Percentiles rank a stretch among this genome's conserved stretches.
Evolutionary conservation across 2,888 invertebrate species (phyloP).

Genomic region (Meiosimyza decipiens): DNA sequence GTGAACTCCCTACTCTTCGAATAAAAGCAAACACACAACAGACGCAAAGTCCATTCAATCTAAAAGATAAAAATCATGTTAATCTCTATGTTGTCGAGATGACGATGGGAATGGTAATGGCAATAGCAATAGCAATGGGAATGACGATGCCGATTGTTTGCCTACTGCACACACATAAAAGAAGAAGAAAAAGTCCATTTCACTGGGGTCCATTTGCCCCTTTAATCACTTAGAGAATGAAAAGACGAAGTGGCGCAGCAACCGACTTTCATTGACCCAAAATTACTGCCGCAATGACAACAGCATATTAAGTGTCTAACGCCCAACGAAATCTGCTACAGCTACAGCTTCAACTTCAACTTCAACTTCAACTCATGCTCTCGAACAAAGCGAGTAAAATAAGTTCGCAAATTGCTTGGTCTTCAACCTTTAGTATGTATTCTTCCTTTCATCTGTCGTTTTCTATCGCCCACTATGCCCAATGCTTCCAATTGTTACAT

Average conservation of each 20-base stretch:
- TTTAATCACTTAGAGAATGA: slow-evolving; percentile 26
- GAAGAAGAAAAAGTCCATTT: too few species aligned
- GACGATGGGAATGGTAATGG: too few species aligned
- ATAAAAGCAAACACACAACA: too few species aligned
- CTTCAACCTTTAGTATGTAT: not conserved
- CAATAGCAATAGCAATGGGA: too few species aligned
- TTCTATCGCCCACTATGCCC: not conserved
- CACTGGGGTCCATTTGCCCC: slow-evolving; percentile 5
- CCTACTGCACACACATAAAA: too few species aligned
- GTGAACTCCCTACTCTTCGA: too few species aligned
- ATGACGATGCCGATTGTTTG: too few species aligned
- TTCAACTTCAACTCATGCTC: not conserved
- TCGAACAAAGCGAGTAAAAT: slow-evolving; percentile 1
- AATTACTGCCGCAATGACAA: slow-evolving; percentile 19
- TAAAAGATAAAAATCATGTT: too few species aligned
- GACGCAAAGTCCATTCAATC: too few species aligned
- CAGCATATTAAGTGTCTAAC: not conserved
- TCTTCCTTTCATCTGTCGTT: too few species aligned
- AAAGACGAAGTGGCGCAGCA: not conserved
- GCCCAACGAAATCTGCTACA: not conserved
- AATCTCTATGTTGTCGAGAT: too few species aligned
- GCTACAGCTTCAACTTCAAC: not conserved
- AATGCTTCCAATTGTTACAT: not conserved
- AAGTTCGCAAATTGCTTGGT: slow-evolving; percentile 11
- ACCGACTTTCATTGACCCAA: slow-evolving; percentile 11